Base-by-base conservation (phyloP, 2,113 vertebrate genomes). In the Rhinolophus sinicus region DNA sequence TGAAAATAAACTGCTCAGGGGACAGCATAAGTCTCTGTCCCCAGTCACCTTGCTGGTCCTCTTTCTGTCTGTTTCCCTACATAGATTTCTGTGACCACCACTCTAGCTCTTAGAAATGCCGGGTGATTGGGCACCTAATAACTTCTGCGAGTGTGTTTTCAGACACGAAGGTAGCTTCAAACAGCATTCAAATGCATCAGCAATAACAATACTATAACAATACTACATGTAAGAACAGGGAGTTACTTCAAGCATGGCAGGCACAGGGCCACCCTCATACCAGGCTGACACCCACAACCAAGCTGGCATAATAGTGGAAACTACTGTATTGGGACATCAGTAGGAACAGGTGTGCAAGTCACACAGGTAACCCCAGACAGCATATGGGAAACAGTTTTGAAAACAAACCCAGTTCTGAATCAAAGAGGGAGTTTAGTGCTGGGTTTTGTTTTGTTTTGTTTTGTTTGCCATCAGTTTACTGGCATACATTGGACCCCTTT, bases 321-420 rank as follows among this genome's bases (percentile, higher is more conserved):
- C 28, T 4, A 56, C 12, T 3, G 0, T 28, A 19, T 22, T 19
- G 64, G 24, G 47, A 60, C 60, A 77, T 30, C n/a, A 19, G 5
- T 12, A 47, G 52, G 35, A 40, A 70, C 19, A 87, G 11, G 64
- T 54, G 16, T 6, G 16, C 33, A 67, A 50, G 38, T 75, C 78
- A 82, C 67, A n/a, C 24, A 44, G 75, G 38, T 58, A 50, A 64
- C 77, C 56, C 21, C 88, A 35, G 14, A 5, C 26, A 44, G 56
- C 73, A 52, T 13, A 22, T 0, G 35, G 14, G 69, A 82, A 69
- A 69, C 28, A 72, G 16, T 58, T 96, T 64, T 65, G 88, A 73
- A 78, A 86, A 88, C 67, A 77, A 93, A 80, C 38, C 44, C 67
- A 76, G 54, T 30, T 72, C n/a, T 83, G 54, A 96, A 72, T 60